Evolutionary conservation across 1,140 invertebrate genomes (phyloP).

Genomic region (Delia radicum): DNA sequence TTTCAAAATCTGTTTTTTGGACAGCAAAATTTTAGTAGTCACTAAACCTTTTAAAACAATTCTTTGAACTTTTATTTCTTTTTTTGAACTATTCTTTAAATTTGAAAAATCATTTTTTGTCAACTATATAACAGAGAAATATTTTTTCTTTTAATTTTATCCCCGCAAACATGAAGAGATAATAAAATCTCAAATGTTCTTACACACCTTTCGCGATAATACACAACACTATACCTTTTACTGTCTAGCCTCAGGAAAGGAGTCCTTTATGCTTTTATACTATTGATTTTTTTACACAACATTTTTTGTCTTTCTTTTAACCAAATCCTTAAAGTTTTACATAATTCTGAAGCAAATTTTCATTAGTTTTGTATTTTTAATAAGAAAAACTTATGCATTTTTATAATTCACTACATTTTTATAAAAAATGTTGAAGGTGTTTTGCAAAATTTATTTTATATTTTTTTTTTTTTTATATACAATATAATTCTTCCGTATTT

Average conservation of each 20-base stretch:
- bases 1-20: too few species aligned
- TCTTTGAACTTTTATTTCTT: too few species aligned
- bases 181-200: too few species aligned
- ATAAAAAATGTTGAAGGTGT: not conserved
- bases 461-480: not conserved
- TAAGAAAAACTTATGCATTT: not conserved
- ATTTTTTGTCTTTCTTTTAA: not conserved
- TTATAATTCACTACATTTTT: not conserved
- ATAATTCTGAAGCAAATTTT: not conserved
- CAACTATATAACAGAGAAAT: too few species aligned
- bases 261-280: not conserved
- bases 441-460: too few species aligned
- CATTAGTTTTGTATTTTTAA: not conserved
- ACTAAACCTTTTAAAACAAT: too few species aligned
- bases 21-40: too few species aligned
- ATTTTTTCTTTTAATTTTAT: too few species aligned
- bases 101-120: too few species aligned
- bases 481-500: too few species aligned
- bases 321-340: not conserved
- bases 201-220: slow-evolving; percentile 12
- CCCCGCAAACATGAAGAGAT: too few species aligned
- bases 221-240: not conserved
- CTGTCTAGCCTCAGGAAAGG: not conserved
- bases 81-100: too few species aligned
- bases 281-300: slow-evolving; percentile 1